Percentiles rank a stretch among this genome's conserved stretches.
Evolutionary conservation across 2,797 vertebrate species (phyloP).

Genomic region (Zenarchopterus dispar): DNA sequence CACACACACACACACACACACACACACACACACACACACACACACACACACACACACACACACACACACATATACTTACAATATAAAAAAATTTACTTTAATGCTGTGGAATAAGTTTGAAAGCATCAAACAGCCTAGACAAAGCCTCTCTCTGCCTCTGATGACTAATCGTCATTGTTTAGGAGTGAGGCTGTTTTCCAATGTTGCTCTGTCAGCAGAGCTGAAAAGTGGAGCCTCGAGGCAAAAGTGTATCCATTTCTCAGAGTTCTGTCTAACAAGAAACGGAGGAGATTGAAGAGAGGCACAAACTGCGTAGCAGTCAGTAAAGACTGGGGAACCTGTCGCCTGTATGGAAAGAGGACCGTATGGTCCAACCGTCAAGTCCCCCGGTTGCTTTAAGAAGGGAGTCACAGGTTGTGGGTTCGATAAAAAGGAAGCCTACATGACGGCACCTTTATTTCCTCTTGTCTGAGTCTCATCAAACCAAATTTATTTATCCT

Average conservation of each 20-base stretch:
- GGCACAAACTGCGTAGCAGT: neutral
- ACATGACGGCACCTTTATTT: neutral
- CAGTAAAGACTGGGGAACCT: neutral
- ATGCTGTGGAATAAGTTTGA: conserved; percentile 2
- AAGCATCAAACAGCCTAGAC: neutral
- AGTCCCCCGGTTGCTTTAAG: too few relatives aligned
- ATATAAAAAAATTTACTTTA: neutral
- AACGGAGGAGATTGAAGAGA: neutral
- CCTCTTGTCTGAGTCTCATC: neutral
- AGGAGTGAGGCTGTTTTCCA: neutral
- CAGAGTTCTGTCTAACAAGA: neutral
- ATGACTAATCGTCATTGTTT: conserved; percentile 7
- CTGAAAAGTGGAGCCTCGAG: conserved; percentile 4
- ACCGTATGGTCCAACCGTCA: too few relatives aligned
- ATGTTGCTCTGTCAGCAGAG: conserved; percentile 13
- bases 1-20: too few relatives aligned
- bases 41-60: neutral
- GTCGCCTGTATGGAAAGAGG: neutral
- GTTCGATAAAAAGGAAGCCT: too few relatives aligned
- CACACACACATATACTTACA: too few relatives aligned
- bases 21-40: neutral
- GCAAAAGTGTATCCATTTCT: neutral
- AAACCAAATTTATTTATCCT: too few relatives aligned
- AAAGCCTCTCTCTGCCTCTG: neutral
- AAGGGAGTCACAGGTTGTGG: too few relatives aligned